These are phyloP conservation scores for Crotalus tigris DNA, from an alignment of 2,113 vertebrate genomes.

Conservation along the genomic window DNA sequence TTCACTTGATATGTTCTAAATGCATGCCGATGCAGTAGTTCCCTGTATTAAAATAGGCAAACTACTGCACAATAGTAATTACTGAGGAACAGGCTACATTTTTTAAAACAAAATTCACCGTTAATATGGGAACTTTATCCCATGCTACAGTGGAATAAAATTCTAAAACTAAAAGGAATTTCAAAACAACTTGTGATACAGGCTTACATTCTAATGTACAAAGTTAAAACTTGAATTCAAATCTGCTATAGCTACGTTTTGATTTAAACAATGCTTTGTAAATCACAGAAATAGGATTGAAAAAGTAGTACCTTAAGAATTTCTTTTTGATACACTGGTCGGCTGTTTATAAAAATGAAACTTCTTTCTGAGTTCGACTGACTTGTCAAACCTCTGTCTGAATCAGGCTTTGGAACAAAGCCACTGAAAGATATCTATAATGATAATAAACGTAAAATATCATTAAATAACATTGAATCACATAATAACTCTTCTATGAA, in stretches of 20 bases:
- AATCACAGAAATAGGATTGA: not conserved
- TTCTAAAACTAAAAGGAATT: not conserved
- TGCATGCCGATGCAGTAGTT: not conserved
- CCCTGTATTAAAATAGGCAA: not conserved
- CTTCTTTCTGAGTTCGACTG: slow-evolving; percentile 83
- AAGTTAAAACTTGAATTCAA: not conserved
- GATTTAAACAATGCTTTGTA: slow-evolving; percentile 8
- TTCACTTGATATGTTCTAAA: not conserved
- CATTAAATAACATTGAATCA: not conserved
- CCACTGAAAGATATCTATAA: slow-evolving; percentile 85
- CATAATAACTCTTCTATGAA: not conserved
- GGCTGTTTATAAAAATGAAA: slow-evolving; percentile 86
- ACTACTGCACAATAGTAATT: not conserved
- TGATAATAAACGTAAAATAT: slow-evolving; percentile 33
- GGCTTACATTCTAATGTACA: not conserved
- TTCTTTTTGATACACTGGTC: slow-evolving; percentile 90
- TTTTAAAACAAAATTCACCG: not conserved
- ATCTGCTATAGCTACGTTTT: not conserved
- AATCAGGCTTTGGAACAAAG: slow-evolving; percentile 85
- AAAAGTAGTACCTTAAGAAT: slow-evolving; percentile 88
- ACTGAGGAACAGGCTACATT: not conserved
- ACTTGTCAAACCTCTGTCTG: slow-evolving; percentile 78
- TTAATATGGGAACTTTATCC: not conserved
- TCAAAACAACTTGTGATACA: not conserved
- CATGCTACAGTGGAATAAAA: not conserved